Conservation (phyloP, 2,888 invertebrate genomes). For the Helleia helle region DNA sequence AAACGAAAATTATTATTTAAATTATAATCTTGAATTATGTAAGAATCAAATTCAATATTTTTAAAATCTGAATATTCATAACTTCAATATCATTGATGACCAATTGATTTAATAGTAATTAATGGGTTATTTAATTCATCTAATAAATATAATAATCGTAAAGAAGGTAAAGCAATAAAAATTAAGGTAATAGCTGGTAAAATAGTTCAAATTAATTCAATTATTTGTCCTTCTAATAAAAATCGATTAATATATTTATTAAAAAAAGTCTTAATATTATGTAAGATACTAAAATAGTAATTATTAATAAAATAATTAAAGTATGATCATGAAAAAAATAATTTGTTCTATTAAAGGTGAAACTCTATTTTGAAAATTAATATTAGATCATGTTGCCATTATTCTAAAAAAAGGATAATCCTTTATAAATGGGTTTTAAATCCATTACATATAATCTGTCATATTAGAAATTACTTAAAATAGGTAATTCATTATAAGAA, state of each 20-base stretch:
- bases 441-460: slow-evolving; percentile 73
- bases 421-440: slow-evolving; percentile 80
- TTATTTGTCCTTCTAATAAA: slow-evolving; percentile 67
- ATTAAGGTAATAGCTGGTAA: slow-evolving; percentile 75
- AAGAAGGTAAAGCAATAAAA: slow-evolving; percentile 76
- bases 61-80: slow-evolving; percentile 77
- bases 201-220: slow-evolving; percentile 79
- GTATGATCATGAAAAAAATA: slow-evolving; percentile 77
- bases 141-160: slow-evolving; percentile 74
- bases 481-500: slow-evolving; percentile 73
- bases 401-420: slow-evolving; percentile 76
- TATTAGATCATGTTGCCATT: slow-evolving; percentile 74
- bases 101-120: slow-evolving; percentile 76
- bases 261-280: slow-evolving; percentile 70
- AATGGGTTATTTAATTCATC: slow-evolving; percentile 71
- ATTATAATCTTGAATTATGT: slow-evolving; percentile 20
- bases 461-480: slow-evolving; percentile 76
- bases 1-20: slow-evolving; percentile 17
- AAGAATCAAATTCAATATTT: slow-evolving; percentile 25
- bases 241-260: slow-evolving; percentile 74
- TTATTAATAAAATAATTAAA: slow-evolving; percentile 75
- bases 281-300: slow-evolving; percentile 74
- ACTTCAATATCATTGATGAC: slow-evolving; percentile 79
- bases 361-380: slow-evolving; percentile 74
- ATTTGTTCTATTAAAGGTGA: slow-evolving; percentile 79